Base-by-base conservation (phyloP, 1,140 invertebrate genomes). In the Ceratitis capitata region DNA sequence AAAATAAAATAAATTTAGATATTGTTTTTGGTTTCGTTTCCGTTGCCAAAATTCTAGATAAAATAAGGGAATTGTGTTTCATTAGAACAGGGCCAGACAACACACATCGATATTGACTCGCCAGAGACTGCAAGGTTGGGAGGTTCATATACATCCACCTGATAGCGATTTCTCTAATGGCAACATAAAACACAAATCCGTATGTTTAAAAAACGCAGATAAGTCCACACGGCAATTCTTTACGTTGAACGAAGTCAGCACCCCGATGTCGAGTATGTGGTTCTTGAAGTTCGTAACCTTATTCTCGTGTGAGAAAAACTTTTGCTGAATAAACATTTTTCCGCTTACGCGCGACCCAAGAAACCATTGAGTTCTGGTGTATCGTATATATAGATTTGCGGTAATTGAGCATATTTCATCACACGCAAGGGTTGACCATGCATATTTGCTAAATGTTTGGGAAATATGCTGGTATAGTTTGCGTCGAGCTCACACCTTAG, bases 171-270 rank as follows among this genome's bases (percentile, higher is more conserved):
- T 23, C 16, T 64, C 83, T 19, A 84, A 6, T 5, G 83, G 83
- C 3, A 84, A 7, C 83, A 84, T 84, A 10, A 84, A 7, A 32
- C 83, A 84, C 26, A n/a, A 61, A 45, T 84, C 35, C 19, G n/a
- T n/a, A n/a, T n/a, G n/a, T n/a, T n/a, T n/a, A n/a, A n/a, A n/a
- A n/a, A n/a, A n/a, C n/a, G n/a, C n/a, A n/a, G n/a, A n/a, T n/a
- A n/a, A n/a, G n/a, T n/a, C n/a, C n/a, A n/a, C n/a, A n/a, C n/a
- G n/a, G n/a, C n/a, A n/a, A n/a, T n/a, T n/a, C n/a, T n/a, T n/a
- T n/a, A n/a, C n/a, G n/a, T n/a, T n/a, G n/a, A n/a, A n/a, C n/a
- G 83, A 16, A 1, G 19, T 26, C 45, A 29, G 14, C 16, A 35
- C 29, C 12, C 47, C 29, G 3, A 84, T 61, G 19, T 84, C 83